phyloP scores from a whole-genome alignment of 1,140 invertebrate genomes.

The Adoxophyes honmai region DNA sequence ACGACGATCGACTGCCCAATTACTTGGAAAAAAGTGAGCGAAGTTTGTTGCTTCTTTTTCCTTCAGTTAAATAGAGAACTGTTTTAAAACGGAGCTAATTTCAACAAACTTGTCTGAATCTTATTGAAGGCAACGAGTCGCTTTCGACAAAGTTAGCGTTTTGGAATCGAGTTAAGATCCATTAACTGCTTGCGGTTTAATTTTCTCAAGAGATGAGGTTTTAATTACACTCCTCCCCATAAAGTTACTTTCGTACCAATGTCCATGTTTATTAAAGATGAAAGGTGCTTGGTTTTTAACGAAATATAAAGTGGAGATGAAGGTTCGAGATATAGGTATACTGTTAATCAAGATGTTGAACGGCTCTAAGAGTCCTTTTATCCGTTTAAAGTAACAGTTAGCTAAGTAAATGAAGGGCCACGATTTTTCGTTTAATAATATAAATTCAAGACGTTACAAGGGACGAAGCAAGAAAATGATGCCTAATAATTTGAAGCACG shows the following conservation, averaged over 20 bases:
- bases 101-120: slow-evolving; percentile 52
- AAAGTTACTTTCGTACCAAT: slow-evolving; percentile 27
- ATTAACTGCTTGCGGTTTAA: slow-evolving; percentile 67
- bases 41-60: neutral
- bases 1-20: neutral
- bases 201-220: slow-evolving; percentile 59
- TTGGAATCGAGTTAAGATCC: slow-evolving; percentile 62
- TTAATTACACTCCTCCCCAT: slow-evolving; percentile 42
- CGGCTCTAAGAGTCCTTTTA: no score
- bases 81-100: slow-evolving; percentile 48
- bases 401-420: no score
- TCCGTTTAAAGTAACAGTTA: no score
- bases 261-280: slow-evolving; percentile 20
- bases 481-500: no score
- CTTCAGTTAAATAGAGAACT: slow-evolving; percentile 29
- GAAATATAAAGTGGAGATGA: neutral
- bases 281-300: slow-evolving; percentile 2
- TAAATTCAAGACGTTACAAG: no score
- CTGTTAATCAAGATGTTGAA: no score
- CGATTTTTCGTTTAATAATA: no score
- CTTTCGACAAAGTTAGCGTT: slow-evolving; percentile 54
- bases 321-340: neutral
- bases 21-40: neutral
- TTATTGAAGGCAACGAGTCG: slow-evolving; percentile 55
- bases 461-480: no score